These are phyloP conservation scores for Sphaerophoria rueppellii DNA, from an alignment of 2,888 invertebrate genomes.

Conservation along the genomic window DNA sequence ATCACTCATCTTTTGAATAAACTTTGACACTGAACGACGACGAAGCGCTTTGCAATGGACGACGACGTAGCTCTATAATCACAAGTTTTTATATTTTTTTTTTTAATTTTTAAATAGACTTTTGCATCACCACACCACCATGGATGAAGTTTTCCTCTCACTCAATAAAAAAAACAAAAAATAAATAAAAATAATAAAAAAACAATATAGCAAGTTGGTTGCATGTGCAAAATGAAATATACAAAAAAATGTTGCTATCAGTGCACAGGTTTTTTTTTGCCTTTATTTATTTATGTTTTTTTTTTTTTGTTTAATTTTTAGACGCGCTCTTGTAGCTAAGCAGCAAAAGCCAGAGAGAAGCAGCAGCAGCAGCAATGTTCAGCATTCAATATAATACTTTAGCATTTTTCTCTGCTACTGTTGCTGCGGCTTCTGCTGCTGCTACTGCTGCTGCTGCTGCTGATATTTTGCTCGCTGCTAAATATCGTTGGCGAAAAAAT, in stretches of 20 bases:
- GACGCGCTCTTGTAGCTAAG: slow-evolving; percentile 49
- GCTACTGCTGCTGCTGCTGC: slow-evolving; percentile 10
- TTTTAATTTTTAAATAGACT: background rate
- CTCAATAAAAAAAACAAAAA: slow-evolving; percentile 9
- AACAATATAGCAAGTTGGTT: slow-evolving; percentile 41
- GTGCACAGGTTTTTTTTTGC: slow-evolving; percentile 26
- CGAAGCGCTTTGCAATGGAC: background rate
- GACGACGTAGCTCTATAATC: slow-evolving; percentile 9
- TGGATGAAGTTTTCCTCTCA: slow-evolving; percentile 29
- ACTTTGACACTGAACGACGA: slow-evolving; percentile 7
- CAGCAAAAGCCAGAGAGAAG: slow-evolving; percentile 12
- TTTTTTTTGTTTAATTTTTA: background rate
- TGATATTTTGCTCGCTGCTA: slow-evolving; percentile 23
- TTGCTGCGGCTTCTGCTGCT: slow-evolving; percentile 26
- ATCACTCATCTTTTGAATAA: slow-evolving; percentile 9
- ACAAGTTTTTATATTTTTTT: background rate
- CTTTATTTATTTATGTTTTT: background rate
- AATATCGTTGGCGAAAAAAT: slow-evolving; percentile 48
- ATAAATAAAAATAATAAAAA: slow-evolving; percentile 1
- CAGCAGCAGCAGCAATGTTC: background rate
- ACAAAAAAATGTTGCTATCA: slow-evolving; percentile 48
- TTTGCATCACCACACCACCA: background rate
- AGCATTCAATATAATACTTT: too few relatives aligned
- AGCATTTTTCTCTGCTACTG: slow-evolving; percentile 22
- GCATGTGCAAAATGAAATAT: slow-evolving; percentile 31